A percentile compares a stretch with the other conserved stretches of the same genome.
These are phyloP conservation scores for Trissolcus basalis DNA, from an alignment of 1,140 invertebrate species.

Conservation along the genomic window DNA sequence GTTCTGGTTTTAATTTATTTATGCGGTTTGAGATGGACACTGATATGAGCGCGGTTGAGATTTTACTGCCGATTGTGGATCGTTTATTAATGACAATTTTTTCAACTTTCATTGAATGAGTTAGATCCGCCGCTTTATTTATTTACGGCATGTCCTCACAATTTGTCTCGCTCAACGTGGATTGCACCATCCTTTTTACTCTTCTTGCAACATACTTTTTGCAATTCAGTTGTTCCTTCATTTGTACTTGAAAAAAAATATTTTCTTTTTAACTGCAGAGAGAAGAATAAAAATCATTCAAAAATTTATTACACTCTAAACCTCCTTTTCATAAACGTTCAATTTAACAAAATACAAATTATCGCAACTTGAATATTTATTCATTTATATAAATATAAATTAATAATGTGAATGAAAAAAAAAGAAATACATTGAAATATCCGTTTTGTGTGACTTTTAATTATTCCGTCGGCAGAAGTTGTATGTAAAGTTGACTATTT, in stretches of 20 bases:
- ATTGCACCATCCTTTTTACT: conserved; percentile 34
- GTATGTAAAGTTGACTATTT: not conserved
- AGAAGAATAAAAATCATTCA: no score
- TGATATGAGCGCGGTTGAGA: conserved; percentile 10
- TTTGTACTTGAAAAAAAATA: not conserved
- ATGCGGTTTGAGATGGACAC: conserved; percentile 11
- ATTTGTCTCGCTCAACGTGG: conserved; percentile 35
- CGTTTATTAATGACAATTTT: conserved; percentile 32
- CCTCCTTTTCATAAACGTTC: no score
- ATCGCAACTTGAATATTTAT: no score
- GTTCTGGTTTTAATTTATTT: conserved; percentile 25
- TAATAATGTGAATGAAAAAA: no score
- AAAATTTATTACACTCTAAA: no score
- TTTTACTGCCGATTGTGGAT: conserved; percentile 25
- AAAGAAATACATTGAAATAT: no score
- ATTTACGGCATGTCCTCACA: conserved; percentile 27
- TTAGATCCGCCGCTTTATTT: conserved; percentile 21
- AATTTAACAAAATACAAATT: no score
- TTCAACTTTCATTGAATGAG: conserved; percentile 27
- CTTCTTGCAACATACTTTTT: conserved; percentile 17
- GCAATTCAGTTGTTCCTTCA: conserved; percentile 4
- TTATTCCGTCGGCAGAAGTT: no score
- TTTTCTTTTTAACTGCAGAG: no score
- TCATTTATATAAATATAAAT: no score
- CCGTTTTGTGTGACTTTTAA: no score